Base-by-base conservation (phyloP, 2,113 vertebrate genomes). In the Elephantulus edwardii region DNA sequence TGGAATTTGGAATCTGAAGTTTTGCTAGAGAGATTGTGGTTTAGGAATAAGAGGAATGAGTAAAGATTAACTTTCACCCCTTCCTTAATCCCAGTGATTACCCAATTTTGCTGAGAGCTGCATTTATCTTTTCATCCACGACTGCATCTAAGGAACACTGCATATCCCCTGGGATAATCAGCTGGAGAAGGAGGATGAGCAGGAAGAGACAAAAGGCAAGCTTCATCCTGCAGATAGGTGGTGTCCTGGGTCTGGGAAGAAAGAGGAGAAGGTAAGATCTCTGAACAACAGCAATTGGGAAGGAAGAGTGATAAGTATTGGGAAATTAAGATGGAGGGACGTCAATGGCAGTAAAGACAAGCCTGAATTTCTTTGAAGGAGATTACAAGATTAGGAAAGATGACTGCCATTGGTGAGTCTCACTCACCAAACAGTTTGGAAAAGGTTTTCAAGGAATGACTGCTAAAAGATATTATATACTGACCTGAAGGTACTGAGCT, bases 141-240 rank as follows among this genome's bases (percentile, higher is more conserved):
- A 26, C 0, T 8, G 35, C 17, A 3, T 94, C 64, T 62, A 62
- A 88, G 20, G 88, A 62, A 28, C 14, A 60, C 0, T 60, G 14
- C 84, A 30, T 11, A 40, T 2, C 54, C 62, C 66, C 30, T 38
- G n/a, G 30, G 50, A 22, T 40, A 22, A 54, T 68, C 83, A 91
- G 22, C 16, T 82, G 83, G 12, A 91, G 33, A 42, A 92, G 28
- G 17, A 14, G 48, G 44, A 89, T n/a, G 38, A 84, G 2, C 22
- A 84, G 62, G 50, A 86, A 56, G 64, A 58, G 46, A 46, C 17
- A 78, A 20, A 3, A 35, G 1, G 16, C 54, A 44, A 20, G 3
- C 54, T 83, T 93, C 90, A 90, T 95, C n/a, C 46, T 92, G 38
- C 5, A 38, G 54, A 44, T 60, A 30, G 20, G 54, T 28, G 33